These are phyloP conservation scores for Oenanthe melanoleuca DNA, from an alignment of 2,113 vertebrate genomes.

Conservation along the genomic window DNA sequence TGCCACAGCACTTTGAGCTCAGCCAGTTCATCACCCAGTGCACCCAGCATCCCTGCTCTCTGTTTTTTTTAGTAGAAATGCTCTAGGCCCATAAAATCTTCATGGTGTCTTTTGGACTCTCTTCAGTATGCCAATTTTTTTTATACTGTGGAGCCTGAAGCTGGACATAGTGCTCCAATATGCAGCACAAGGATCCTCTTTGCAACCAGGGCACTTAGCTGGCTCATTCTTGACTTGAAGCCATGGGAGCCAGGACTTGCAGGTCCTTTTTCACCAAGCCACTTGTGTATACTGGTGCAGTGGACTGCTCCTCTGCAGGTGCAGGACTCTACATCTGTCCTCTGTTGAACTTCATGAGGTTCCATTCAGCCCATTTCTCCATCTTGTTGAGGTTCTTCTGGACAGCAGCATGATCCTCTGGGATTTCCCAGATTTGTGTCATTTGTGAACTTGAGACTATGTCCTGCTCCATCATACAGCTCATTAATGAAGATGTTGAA, in stretches of 20 bases:
- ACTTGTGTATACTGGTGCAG: background rate
- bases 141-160: background rate
- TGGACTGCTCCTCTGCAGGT: background rate
- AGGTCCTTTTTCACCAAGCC: background rate
- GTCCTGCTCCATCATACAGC: background rate
- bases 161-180: too few relatives aligned
- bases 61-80: background rate
- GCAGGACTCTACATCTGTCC: background rate
- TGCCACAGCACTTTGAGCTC: background rate
- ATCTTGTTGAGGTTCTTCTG: background rate
- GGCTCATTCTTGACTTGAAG: background rate
- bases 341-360: background rate
- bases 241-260: fast-evolving
- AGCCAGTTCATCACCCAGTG: background rate
- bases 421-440: background rate
- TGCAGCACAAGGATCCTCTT: background rate
- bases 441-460: background rate
- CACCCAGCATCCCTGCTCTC: background rate
- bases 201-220: fast-evolving
- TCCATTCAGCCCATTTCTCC: background rate
- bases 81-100: background rate
- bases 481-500: background rate
- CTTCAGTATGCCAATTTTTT: background rate
- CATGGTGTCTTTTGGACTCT: background rate
- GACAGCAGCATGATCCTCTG: background rate